Evolutionary conservation across 2,113 vertebrate genomes (phyloP).

Genomic region (Nesogale talazaci): DNA sequence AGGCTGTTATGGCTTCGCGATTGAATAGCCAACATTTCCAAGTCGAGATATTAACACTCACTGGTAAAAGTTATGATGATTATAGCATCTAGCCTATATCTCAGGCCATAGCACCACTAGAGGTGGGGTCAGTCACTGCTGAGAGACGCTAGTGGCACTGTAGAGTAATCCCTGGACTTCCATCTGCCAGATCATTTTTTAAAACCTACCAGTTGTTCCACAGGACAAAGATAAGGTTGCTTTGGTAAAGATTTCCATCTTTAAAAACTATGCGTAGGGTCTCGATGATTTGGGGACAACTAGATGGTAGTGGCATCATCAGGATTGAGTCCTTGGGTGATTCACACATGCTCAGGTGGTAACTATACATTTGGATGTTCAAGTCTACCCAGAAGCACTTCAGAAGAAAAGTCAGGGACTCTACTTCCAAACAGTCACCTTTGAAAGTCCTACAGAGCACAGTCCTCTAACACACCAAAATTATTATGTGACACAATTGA

Average conservation of each 20-base stretch:
- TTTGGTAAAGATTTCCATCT: too few species aligned
- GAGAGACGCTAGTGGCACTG: too few species aligned
- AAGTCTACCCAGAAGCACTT: not conserved
- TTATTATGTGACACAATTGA: not conserved
- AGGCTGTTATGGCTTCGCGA: too few species aligned
- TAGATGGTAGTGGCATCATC: not conserved
- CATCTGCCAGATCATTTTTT: too few species aligned
- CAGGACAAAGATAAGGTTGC: too few species aligned
- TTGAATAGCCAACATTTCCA: not conserved
- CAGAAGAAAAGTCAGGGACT: not conserved
- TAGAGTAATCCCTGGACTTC: too few species aligned
- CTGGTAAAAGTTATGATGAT: not conserved
- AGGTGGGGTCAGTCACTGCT: not conserved
- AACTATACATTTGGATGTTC: not conserved
- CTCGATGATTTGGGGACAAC: too few species aligned
- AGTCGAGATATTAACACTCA: not conserved
- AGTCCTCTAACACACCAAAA: not conserved
- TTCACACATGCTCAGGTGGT: not conserved
- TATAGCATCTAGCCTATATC: not conserved
- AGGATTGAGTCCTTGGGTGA: not conserved
- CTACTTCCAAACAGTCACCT: not conserved
- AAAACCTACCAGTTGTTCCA: too few species aligned
- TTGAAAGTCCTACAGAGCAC: not conserved
- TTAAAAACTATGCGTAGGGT: too few species aligned
- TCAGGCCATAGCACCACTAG: not conserved